phyloP scores from a whole-genome alignment of 2,888 invertebrate species.

The Hipparchia semele region DNA sequence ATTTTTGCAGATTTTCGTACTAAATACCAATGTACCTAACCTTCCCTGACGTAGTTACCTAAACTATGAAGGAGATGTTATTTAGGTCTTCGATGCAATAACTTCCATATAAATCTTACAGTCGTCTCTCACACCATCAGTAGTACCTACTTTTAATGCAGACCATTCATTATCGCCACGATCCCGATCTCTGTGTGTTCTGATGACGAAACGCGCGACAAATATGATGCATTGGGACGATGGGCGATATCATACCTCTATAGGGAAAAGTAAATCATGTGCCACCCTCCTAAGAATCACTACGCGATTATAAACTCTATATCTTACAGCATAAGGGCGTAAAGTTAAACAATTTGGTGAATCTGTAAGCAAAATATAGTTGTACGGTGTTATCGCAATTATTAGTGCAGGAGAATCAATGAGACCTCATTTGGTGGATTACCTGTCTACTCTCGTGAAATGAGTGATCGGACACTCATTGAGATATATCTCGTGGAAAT shows the following conservation, averaged over 20 bases:
- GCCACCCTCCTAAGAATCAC: slow-evolving; percentile 14
- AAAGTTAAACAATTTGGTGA: slow-evolving; percentile 9
- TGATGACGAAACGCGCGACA: slow-evolving; percentile 74
- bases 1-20: too few species aligned
- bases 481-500: slow-evolving; percentile 54
- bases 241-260: slow-evolving; percentile 62
- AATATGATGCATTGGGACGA: slow-evolving; percentile 79
- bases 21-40: too few species aligned
- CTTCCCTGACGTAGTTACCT: too few species aligned
- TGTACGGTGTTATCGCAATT: slow-evolving; percentile 62
- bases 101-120: neutral
- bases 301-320: slow-evolving; percentile 47
- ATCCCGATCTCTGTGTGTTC: slow-evolving; percentile 57
- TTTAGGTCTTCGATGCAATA: too few species aligned
- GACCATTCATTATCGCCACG: slow-evolving; percentile 64
- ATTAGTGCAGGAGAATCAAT: slow-evolving; percentile 76
- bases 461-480: slow-evolving; percentile 61
- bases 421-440: slow-evolving; percentile 74
- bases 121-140: slow-evolving; percentile 17
- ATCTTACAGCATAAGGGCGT: slow-evolving; percentile 18
- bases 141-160: slow-evolving; percentile 52
- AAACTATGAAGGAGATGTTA: too few species aligned
- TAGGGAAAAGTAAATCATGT: slow-evolving; percentile 49
- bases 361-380: slow-evolving; percentile 28
- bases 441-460: slow-evolving; percentile 61